phyloP scores from a whole-genome alignment of 2,888 invertebrate species.

The Acanthacorydalis orientalis region DNA sequence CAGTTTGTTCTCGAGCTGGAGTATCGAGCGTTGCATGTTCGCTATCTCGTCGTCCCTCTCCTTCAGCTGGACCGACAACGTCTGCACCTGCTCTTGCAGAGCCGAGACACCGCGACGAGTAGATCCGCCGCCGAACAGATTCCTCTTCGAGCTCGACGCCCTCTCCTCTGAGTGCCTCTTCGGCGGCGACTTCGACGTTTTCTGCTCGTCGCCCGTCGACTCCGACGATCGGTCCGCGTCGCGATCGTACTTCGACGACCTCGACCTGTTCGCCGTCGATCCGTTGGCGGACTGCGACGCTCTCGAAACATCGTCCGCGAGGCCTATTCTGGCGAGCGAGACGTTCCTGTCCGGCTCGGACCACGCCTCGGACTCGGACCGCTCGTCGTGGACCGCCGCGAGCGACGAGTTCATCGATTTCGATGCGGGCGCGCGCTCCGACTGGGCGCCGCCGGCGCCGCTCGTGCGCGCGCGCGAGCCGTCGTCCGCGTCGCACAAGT shows the following conservation, averaged over 20 bases:
- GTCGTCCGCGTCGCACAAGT: no score
- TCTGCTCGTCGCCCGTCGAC: neutral
- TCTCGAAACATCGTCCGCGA: constrained; percentile 32
- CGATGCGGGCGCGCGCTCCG: constrained; percentile 19
- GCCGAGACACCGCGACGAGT: constrained; percentile 16
- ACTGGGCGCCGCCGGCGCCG: no score
- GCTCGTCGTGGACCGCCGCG: constrained; percentile 18
- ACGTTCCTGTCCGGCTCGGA: constrained; percentile 74
- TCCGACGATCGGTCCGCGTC: constrained; percentile 9
- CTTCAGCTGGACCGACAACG: constrained; percentile 24
- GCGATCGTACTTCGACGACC: constrained; percentile 10
- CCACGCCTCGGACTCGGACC: constrained; percentile 69
- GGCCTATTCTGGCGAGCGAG: constrained; percentile 62
- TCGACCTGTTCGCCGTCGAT: constrained; percentile 14
- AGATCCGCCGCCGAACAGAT: constrained; percentile 11
- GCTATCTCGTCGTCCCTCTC: constrained; percentile 28
- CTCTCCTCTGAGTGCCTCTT: constrained; percentile 11
- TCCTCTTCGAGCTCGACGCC: neutral
- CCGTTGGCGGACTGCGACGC: constrained; percentile 25
- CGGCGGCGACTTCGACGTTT: constrained; percentile 11
- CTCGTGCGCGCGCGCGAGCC: no score
- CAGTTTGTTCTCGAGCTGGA: constrained; percentile 13
- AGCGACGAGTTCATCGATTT: constrained; percentile 15
- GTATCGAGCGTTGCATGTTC: constrained; percentile 9
- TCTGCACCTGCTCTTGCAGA: constrained; percentile 26